These are phyloP conservation scores for Spialia ferax DNA, from an alignment of 2,888 invertebrate genomes.

Conservation along the genomic window DNA sequence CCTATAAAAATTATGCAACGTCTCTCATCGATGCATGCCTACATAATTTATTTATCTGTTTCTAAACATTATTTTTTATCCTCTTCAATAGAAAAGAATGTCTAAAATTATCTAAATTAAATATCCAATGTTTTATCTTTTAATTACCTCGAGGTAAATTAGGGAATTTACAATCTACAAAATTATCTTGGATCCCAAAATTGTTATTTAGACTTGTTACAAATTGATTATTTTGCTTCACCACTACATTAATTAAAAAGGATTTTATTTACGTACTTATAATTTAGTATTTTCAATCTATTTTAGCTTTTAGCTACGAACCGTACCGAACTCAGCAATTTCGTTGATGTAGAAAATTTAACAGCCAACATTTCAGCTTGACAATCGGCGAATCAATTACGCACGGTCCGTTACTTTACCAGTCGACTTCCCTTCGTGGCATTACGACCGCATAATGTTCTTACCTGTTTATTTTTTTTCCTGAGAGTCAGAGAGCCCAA, in stretches of 20 bases:
- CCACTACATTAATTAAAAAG: neutral
- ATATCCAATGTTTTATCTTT: too few species aligned
- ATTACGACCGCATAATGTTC: conserved; percentile 30
- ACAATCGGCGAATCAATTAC: conserved; percentile 48
- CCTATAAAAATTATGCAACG: too few species aligned
- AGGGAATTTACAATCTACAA: too few species aligned
- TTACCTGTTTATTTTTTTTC: conserved; percentile 31
- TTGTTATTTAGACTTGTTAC: neutral
- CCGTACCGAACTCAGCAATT: conserved; percentile 14
- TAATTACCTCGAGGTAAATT: too few species aligned
- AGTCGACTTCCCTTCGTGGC: conserved; percentile 18
- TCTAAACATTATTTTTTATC: too few species aligned
- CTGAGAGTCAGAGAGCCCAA: conserved; percentile 18
- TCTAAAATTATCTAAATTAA: too few species aligned
- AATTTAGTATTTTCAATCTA: conserved; percentile 19
- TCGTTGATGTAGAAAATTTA: conserved; percentile 44
- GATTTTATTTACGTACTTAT: neutral
- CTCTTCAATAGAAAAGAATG: too few species aligned
- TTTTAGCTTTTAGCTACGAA: neutral
- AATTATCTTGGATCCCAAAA: neutral
- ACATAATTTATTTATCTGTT: too few species aligned
- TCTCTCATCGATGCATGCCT: too few species aligned
- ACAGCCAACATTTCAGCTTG: conserved; percentile 44
- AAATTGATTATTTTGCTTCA: neutral
- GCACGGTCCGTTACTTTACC: conserved; percentile 45